Conservation (phyloP, 2,797 vertebrate species). For the Cyclura pinguis region DNA sequence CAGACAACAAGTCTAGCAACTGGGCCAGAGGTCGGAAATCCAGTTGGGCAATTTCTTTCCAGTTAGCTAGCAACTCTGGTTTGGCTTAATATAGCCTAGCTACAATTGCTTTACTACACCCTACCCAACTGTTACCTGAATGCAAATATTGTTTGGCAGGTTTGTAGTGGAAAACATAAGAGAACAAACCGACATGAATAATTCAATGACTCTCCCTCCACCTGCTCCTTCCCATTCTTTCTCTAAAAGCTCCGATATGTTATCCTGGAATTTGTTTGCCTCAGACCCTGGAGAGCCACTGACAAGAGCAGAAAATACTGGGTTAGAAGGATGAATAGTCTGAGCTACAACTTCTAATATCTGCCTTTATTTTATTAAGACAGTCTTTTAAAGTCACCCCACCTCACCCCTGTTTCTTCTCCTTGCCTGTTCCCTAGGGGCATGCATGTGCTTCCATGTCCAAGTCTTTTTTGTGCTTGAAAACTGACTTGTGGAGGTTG, state of each 20-base stretch:
- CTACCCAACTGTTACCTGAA: too few species aligned
- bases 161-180: not conserved
- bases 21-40: not conserved
- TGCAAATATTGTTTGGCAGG: not conserved
- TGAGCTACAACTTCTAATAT: not conserved
- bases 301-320: not conserved
- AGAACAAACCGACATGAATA: not conserved
- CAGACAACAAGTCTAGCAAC: not conserved
- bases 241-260: not conserved
- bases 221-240: not conserved
- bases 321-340: not conserved
- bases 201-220: not conserved
- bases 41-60: not conserved
- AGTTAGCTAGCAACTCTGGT: not conserved
- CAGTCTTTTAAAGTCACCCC: not conserved
- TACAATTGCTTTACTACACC: not conserved
- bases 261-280: not conserved
- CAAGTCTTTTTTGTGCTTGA: not conserved
- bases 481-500: conserved; percentile 4
- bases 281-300: not conserved
- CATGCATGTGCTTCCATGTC: not conserved
- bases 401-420: not conserved
- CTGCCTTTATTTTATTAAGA: not conserved
- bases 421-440: not conserved
- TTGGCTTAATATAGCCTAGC: not conserved